Base-by-base conservation (phyloP, 2,888 invertebrate species). In the Ennomos fuscantarius region DNA sequence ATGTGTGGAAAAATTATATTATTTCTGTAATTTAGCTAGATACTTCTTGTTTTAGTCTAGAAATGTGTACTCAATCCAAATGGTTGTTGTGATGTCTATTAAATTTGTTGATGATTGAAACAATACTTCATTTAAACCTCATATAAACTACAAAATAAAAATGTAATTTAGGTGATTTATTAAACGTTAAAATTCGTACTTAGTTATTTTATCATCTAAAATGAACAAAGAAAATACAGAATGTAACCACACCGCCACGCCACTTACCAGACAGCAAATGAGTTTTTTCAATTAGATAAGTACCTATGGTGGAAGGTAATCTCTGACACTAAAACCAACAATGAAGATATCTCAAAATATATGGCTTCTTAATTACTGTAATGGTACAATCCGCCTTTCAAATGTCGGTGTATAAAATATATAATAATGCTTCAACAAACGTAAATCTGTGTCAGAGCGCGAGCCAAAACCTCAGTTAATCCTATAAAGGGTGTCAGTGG, bases 11-110 rank as follows among this genome's bases (percentile, higher is more conserved):
- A 33, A 24, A 43, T 35, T 36, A 58, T 58, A 47, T 63, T 53
- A 52, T 68, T 66, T 49, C 48, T 62, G 62, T 61, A 52, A 35
- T 48, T 42, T 37, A 56, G 36, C 15, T 42, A 56, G 36, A 11
- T 42, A 54, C 37, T 32, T 64, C 70, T 72, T 73, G 70, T 74
- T 75, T 61, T 76, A 75, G 72, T 59, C 74, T 78, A 77, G 69
- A 64, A 74, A 74, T 72, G 72, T 82, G 80, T 87, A 87, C 74
- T 87, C 79, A 74, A 86, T 90, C 90, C 90, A 88, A 89, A 87
- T 91, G 87, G 89, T 89, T 92, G 91, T 92, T 92, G 92, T 91
- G 89, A 87, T 86, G 90, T 92, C 89, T 91, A 91, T 89, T 91
- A 92, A 89, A 90, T 70, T 86, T 91, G 89, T 90, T 91, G 84